Evolutionary conservation across 92 coral and sea anemone genomes (phyloP), one percentile per base, ranked within the genome.

Genomic region (Zoanthus gigantus): DNA sequence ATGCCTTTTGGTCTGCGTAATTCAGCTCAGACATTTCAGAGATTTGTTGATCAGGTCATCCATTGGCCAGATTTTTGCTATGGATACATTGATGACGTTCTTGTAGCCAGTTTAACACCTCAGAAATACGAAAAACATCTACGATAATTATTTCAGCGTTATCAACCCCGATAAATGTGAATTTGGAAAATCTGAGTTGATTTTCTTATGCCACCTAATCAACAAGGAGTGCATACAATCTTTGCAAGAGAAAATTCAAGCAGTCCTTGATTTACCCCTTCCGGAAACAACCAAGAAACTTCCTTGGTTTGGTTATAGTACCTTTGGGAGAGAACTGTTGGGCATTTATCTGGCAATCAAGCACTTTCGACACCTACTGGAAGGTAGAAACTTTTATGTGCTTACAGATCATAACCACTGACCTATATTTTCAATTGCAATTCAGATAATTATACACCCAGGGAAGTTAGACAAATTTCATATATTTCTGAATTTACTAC

Each of bases 1-100:
- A 78, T 78, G 69, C 83, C 83, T 17, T 78, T 13, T 37, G 83
- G 83, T 9, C 67, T 78, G 5, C 83, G 83, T 34, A 78, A 48
- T 28, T 69, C 83, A 12, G 83, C 69, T 12, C 69, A 63, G 13
- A 63, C 69, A 15, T 63, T 63, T 63, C 69, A 63, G 29, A 15
- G 30, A 3, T 63, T 63, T 63, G 13, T 63, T 12, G 5, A 37
- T 15, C 18, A 63, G 69, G 69, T 16, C 8, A 63, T 18, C 13
- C 18, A 15, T 14, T 48, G 69, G 9, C 83, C 48, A 0, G 71
- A 78, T n/a, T 78, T 52, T 53, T 46, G 42, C 12, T 78, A 78
- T 34, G 47, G 3, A 37, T 37, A 50, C 56, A 50, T 7, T 78
- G 83, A 78, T 50, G 83, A 78, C 50, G 18, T 78, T 34, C 28